phyloP scores from a whole-genome alignment of 2,113 vertebrate genomes.

The Scomber scombrus region DNA sequence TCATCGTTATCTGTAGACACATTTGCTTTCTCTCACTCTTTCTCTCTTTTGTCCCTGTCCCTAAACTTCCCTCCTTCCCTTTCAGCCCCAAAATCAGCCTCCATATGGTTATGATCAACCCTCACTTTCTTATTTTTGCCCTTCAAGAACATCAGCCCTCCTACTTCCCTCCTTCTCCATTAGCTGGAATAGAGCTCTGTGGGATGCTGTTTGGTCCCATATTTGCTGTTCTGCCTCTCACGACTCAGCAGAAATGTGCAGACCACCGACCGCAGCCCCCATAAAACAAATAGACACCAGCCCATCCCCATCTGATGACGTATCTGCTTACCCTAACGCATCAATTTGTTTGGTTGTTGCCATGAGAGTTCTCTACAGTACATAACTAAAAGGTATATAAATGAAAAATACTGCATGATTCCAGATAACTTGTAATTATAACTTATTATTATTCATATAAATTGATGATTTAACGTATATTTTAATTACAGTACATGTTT shows the following conservation, averaged over 20 bases:
- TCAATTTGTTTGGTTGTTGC: slow-evolving; percentile 13
- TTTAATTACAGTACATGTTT: too few species aligned
- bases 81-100: slow-evolving; percentile 67
- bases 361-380: slow-evolving; percentile 1
- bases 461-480: too few species aligned
- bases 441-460: too few species aligned
- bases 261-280: slow-evolving; percentile 61
- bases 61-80: slow-evolving; percentile 59
- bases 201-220: slow-evolving; percentile 69
- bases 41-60: slow-evolving; percentile 36
- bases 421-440: too few species aligned
- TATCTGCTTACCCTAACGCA: slow-evolving; percentile 40
- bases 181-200: slow-evolving; percentile 69
- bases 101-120: slow-evolving; percentile 87
- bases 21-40: slow-evolving; percentile 24
- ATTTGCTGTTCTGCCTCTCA: slow-evolving; percentile 69
- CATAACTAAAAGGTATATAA: not conserved
- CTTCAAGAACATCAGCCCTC: slow-evolving; percentile 72
- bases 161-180: slow-evolving; percentile 69
- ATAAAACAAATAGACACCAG: slow-evolving; percentile 69
- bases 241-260: slow-evolving; percentile 78
- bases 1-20: slow-evolving; percentile 23
- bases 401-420: too few species aligned
- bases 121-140: slow-evolving; percentile 78
- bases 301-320: slow-evolving; percentile 52